These are phyloP conservation scores for Drosophila pseudotakahashii DNA, from an alignment of 2,888 invertebrate genomes.

Conservation along the genomic window DNA sequence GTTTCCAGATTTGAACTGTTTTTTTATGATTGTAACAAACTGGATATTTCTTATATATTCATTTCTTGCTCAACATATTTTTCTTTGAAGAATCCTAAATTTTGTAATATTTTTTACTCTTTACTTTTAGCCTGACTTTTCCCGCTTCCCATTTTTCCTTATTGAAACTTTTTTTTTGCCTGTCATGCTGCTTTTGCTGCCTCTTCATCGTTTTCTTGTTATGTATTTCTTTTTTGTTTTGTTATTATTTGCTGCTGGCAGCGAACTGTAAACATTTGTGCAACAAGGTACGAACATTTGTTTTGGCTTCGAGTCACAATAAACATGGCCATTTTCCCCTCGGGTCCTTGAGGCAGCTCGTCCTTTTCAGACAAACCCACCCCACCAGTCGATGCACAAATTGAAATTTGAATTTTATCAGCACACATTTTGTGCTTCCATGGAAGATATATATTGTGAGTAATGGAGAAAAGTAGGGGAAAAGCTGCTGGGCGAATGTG, in stretches of 20 bases:
- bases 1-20: not conserved
- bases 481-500: slow-evolving; percentile 9
- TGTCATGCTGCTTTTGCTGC: slow-evolving; percentile 33
- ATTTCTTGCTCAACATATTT: too few species aligned
- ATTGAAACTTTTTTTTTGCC: slow-evolving; percentile 26
- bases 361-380: not conserved
- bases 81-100: too few species aligned
- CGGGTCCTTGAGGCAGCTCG: not conserved
- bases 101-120: too few species aligned
- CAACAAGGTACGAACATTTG: slow-evolving; percentile 75
- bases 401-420: slow-evolving; percentile 76
- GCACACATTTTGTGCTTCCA: slow-evolving; percentile 62
- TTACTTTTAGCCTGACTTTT: not conserved
- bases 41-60: too few species aligned
- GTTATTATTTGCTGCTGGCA: slow-evolving; percentile 44
- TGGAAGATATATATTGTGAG: slow-evolving; percentile 1
- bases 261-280: slow-evolving; percentile 68
- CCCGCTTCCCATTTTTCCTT: slow-evolving; percentile 19
- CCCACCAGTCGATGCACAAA: slow-evolving; percentile 53
- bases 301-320: slow-evolving; percentile 67
- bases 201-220: slow-evolving; percentile 37
- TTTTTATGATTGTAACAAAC: too few species aligned
- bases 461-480: not conserved
- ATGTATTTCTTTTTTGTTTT: slow-evolving; percentile 24
- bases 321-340: slow-evolving; percentile 46